A percentile compares a stretch with the other conserved stretches of the same genome.
Conservation (phyloP, 2,797 vertebrate genomes). For the Eulemur coronatus region DNA sequence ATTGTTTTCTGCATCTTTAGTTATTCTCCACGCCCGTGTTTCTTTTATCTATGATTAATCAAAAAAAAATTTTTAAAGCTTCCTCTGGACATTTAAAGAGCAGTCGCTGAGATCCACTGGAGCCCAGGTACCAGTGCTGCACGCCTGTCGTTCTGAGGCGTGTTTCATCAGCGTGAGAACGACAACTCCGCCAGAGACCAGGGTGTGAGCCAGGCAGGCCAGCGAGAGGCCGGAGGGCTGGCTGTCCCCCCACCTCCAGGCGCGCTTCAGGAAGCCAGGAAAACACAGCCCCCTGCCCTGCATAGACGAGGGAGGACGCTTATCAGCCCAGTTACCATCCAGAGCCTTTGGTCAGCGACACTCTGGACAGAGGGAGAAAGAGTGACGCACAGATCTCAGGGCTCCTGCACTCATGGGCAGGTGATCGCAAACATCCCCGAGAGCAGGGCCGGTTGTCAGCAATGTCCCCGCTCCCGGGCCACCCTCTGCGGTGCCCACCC, state of each 20-base stretch:
- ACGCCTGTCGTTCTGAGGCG: background rate
- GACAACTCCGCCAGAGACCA: background rate
- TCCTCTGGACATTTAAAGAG: background rate
- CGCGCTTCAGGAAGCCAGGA: background rate
- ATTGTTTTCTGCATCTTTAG: background rate
- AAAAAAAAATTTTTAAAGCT: background rate
- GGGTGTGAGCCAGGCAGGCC: background rate
- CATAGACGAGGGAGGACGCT: background rate
- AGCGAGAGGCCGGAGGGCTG: background rate
- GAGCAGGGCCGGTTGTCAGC: fast-evolving
- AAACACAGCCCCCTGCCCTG: background rate
- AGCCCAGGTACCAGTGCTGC: background rate
- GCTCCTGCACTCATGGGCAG: fast-evolving
- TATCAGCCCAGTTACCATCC: background rate
- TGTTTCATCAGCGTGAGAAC: background rate
- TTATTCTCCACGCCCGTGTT: too few relatives aligned
- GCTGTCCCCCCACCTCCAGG: background rate
- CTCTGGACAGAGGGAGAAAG: too few relatives aligned
- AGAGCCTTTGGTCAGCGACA: background rate
- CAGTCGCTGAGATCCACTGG: background rate
- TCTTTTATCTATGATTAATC: background rate
- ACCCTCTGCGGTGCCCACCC: background rate
- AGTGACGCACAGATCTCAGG: background rate
- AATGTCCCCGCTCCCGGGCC: fast-evolving
- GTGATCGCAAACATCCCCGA: fast-evolving